Evolutionary conservation across 2,888 invertebrate species (phyloP).

Genomic region (Pammene aurita): DNA sequence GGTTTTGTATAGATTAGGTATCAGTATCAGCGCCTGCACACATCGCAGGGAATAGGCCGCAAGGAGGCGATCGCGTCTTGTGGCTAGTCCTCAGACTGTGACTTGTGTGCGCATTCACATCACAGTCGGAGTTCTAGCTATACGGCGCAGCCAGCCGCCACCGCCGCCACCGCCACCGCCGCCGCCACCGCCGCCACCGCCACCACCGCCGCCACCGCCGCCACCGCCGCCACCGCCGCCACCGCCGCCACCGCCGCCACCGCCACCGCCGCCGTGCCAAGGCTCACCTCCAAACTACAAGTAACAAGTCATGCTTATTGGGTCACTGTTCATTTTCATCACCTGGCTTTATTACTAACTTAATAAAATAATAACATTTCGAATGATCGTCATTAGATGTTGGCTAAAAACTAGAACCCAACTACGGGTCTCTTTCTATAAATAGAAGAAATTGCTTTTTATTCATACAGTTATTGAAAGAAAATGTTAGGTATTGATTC

Average conservation of each 20-base stretch:
- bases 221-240: conserved; percentile 42
- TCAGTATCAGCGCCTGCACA: neutral
- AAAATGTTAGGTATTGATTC: too few relatives aligned
- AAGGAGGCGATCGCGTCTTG: conserved; percentile 54
- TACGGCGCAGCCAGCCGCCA: conserved; percentile 73
- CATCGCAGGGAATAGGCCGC: neutral
- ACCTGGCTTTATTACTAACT: conserved; percentile 15
- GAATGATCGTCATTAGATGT: neutral
- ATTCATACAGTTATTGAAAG: too few relatives aligned
- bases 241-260: conserved; percentile 29
- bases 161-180: conserved; percentile 42
- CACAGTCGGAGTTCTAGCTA: conserved; percentile 98
- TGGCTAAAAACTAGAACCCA: neutral
- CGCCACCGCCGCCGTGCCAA: conserved; percentile 14
- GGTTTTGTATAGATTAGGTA: conserved; percentile 3
- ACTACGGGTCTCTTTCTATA: too few relatives aligned
- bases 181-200: conserved; percentile 17
- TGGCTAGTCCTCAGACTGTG: conserved; percentile 91
- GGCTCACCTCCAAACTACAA: neutral
- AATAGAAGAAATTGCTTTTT: too few relatives aligned
- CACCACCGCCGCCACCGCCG: conserved; percentile 53
- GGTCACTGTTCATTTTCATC: neutral
- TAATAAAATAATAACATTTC: neutral
- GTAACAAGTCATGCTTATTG: conserved; percentile 11
- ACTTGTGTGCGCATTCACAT: conserved; percentile 91